Conservation (phyloP, 1,140 invertebrate genomes). For the Eumeta japonica region DNA sequence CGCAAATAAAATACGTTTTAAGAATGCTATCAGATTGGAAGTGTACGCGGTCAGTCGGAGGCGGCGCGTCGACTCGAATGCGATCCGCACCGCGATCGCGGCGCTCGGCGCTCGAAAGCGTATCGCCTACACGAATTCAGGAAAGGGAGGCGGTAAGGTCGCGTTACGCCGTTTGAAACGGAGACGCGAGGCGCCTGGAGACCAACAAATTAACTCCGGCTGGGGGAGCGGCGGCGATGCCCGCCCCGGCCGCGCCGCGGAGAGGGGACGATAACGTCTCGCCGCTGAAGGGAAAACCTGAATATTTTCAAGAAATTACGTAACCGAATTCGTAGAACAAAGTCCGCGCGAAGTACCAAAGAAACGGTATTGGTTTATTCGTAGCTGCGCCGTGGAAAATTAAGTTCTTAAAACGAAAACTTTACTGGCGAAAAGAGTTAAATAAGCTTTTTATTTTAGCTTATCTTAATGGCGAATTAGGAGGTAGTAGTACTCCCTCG, state of each 20-base stretch:
- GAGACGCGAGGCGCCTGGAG: slow-evolving; percentile 54
- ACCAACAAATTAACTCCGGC: slow-evolving; percentile 56
- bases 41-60: too few relatives aligned
- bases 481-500: too few relatives aligned
- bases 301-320: slow-evolving; percentile 50
- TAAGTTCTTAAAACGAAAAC: too few relatives aligned
- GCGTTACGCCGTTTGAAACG: slow-evolving; percentile 53
- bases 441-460: too few relatives aligned
- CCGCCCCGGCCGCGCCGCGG: slow-evolving; percentile 27
- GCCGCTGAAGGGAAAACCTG: slow-evolving; percentile 48
- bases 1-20: too few relatives aligned
- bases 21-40: too few relatives aligned
- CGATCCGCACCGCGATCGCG: neutral
- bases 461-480: too few relatives aligned
- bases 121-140: slow-evolving; percentile 23
- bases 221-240: slow-evolving; percentile 32
- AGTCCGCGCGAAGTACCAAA: slow-evolving; percentile 43
- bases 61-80: too few relatives aligned
- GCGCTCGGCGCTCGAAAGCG: slow-evolving; percentile 21
- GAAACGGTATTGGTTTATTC: too few relatives aligned
- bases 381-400: too few relatives aligned
- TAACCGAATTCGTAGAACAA: slow-evolving; percentile 45
- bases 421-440: too few relatives aligned
- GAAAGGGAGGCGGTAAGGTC: slow-evolving; percentile 41
- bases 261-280: slow-evolving; percentile 48